Percentiles rank a stretch among this genome's conserved stretches.
Evolutionary conservation across 2,888 invertebrate species (phyloP).

Genomic region (Athalia cordata): DNA sequence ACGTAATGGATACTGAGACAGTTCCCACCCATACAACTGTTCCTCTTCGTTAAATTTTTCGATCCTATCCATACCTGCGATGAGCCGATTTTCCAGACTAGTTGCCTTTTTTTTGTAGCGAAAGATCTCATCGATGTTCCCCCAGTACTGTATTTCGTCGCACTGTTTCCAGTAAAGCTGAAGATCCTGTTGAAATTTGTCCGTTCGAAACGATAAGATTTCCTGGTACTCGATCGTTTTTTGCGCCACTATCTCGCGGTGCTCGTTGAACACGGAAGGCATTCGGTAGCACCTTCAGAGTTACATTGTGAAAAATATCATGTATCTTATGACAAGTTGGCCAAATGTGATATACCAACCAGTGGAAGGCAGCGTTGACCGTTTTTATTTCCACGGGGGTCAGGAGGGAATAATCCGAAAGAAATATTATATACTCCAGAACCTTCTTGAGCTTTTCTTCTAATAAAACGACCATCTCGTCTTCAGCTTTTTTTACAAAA

Average conservation of each 20-base stretch:
- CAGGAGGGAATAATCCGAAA: constrained; percentile 88
- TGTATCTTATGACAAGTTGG: background rate
- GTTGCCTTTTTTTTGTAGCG: constrained; percentile 89
- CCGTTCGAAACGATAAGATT: constrained; percentile 84
- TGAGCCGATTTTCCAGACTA: constrained; percentile 82
- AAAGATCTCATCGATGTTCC: constrained; percentile 87
- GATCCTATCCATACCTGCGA: constrained; percentile 85
- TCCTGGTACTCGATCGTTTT: constrained; percentile 93
- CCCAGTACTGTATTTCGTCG: constrained; percentile 91
- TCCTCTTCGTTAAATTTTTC: constrained; percentile 96
- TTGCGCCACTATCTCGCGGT: constrained; percentile 85
- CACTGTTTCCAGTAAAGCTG: constrained; percentile 86
- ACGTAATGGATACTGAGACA: constrained; percentile 91
- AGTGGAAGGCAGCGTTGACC: constrained; percentile 91
- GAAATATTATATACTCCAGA: constrained; percentile 85
- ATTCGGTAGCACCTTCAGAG: constrained; percentile 80
- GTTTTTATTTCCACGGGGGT: constrained; percentile 91
- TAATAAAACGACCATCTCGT: constrained; percentile 81
- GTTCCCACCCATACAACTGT: constrained; percentile 89
- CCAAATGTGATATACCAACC: constrained; percentile 73
- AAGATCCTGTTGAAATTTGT: constrained; percentile 88
- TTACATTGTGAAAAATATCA: background rate
- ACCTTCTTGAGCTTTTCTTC: constrained; percentile 83
- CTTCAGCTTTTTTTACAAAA: constrained; percentile 86
- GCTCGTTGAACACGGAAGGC: constrained; percentile 88